Base-by-base conservation (phyloP, 2,888 invertebrate genomes). In the Mamestra brassicae region DNA sequence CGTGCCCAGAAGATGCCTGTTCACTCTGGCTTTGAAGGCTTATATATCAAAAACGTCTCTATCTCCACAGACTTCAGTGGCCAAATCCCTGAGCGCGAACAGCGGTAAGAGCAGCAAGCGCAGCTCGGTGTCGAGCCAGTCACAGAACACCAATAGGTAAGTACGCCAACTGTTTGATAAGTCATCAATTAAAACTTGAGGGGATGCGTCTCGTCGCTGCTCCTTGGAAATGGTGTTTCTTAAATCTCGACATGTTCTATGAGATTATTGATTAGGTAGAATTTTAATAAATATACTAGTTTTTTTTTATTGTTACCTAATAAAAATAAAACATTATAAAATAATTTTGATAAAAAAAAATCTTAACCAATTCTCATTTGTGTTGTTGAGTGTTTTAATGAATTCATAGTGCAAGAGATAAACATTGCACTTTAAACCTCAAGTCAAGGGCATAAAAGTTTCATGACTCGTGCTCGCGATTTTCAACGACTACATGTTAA, bases 51-150 rank as follows among this genome's bases (percentile, higher is more conserved):
- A 64, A 10, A 26, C 34, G 42, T 45, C 61, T 58, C 42, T 71
- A 68, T 58, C 64, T 74, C 89, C 89, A 45, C 93, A 96, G 96
- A 95, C 95, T n/a, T 96, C 95, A 57, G 96, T 96, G 7, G 95
- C 94, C 45, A 96, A 96, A 89, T 96, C 96, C 0, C 87, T 96
- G 34, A 96, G 95, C 74, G 95, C 96, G 0, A 94, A 89, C 58
- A 95, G 96, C 87, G 95, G 96, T 5, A 96, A 96, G 83, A 94
- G 94, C 83, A 96, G 96, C 88, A 96, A 96, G 82, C 90, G 96
- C 2, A 96, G 96, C 84, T 96, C 96, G 2, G 95, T 96, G 2
- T 96, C 96, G 60, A 93, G 96, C 78, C 95, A 95, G 85, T 96
- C 96, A 63, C 96, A 96, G 88, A 95, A 91, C 85, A 90, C 95